A percentile compares a stretch with the other conserved stretches of the same genome.
Evolutionary conservation across 2,888 invertebrate species (phyloP).

Genomic region (Cataglyphis albicans): DNA sequence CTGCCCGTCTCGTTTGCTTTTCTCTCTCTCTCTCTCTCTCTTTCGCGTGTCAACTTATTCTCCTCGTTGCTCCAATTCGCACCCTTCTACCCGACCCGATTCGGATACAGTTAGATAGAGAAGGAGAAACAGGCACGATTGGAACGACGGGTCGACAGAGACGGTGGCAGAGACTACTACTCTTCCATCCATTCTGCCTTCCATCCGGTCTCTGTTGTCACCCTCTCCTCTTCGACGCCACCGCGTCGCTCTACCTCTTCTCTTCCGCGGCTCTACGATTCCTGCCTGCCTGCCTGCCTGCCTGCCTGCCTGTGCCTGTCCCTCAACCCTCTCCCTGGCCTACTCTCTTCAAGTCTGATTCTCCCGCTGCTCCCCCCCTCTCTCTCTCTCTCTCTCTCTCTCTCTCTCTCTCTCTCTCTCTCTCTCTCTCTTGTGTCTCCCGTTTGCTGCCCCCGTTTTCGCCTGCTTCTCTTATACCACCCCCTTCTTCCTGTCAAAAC

Average conservation of each 20-base stretch:
- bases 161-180: conserved; percentile 59
- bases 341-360: conserved; percentile 57
- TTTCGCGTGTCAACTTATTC: conserved; percentile 41
- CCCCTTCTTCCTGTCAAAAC: conserved; percentile 55
- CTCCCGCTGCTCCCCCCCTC: conserved; percentile 32
- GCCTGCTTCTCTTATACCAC: conserved; percentile 55
- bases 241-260: conserved; percentile 61
- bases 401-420: conserved; percentile 37
- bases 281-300: conserved; percentile 64
- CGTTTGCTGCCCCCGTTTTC: conserved; percentile 50
- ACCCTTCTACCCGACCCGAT: conserved; percentile 57
- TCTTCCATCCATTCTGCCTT: conserved; percentile 68
- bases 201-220: conserved; percentile 74
- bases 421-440: conserved; percentile 18
- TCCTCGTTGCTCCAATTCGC: conserved; percentile 52
- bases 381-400: no score
- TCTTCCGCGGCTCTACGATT: conserved; percentile 73
- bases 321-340: conserved; percentile 36
- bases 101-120: conserved; percentile 46
- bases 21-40: conserved; percentile 27
- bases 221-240: conserved; percentile 58
- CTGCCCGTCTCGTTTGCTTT: conserved; percentile 52
- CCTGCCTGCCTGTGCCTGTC: conserved; percentile 61
- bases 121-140: conserved; percentile 52
- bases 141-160: conserved; percentile 47